Percentiles rank a stretch among this genome's conserved stretches.
Conservation (phyloP, 2,113 vertebrate genomes). For the Terrapene triunguis region DNA sequence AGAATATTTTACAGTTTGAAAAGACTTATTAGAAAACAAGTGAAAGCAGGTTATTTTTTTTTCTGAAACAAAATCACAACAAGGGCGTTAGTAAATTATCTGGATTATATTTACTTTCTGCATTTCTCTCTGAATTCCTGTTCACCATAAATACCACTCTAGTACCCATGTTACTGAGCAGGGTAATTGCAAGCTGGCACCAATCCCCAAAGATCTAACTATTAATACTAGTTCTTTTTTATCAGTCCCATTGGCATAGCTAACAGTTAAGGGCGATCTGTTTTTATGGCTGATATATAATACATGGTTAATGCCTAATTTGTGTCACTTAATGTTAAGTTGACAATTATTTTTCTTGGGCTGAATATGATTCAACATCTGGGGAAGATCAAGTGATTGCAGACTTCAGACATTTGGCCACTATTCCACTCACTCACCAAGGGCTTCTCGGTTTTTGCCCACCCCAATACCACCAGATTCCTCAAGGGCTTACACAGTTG, state of each 20-base stretch:
- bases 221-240: neutral
- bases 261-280: neutral
- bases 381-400: neutral
- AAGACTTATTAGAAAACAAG: neutral
- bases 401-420: neutral
- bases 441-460: neutral
- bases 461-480: neutral
- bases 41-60: neutral
- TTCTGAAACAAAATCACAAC: neutral
- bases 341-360: neutral
- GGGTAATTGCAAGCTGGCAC: neutral
- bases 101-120: neutral
- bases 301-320: fast-evolving
- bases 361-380: neutral
- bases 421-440: neutral
- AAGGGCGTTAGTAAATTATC: neutral
- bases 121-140: neutral
- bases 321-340: neutral
- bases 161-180: neutral
- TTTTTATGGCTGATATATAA: neutral
- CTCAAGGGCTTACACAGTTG: neutral
- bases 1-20: neutral
- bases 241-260: neutral
- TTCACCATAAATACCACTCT: neutral
- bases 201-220: neutral